Evolutionary conservation across 2,797 vertebrate genomes (phyloP).

Genomic region (Crocidura indochinensis): DNA sequence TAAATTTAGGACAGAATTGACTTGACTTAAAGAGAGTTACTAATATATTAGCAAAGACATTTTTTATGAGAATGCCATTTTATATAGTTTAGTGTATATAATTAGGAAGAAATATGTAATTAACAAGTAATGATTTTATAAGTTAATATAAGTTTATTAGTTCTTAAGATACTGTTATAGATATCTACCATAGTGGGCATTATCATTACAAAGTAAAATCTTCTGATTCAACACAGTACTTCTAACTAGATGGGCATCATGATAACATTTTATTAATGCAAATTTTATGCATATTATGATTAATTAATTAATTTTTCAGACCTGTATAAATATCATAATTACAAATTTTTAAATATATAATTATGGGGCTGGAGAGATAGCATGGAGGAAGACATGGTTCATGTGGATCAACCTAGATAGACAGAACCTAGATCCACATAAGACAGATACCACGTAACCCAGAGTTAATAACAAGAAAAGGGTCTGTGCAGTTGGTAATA

Average conservation of each 20-base stretch:
- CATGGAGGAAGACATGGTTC: neutral
- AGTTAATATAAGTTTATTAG: conserved; percentile 1
- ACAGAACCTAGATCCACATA: neutral
- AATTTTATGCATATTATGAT: neutral
- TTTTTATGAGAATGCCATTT: neutral
- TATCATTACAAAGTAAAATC: neutral
- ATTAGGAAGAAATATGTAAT: neutral
- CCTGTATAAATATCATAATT: conserved; percentile 8
- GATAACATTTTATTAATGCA: conserved; percentile 28
- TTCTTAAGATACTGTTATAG: neutral
- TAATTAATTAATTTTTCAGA: conserved; percentile 1
- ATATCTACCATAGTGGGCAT: too few species aligned
- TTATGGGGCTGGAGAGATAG: too few species aligned
- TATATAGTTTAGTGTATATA: neutral
- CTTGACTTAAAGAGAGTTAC: conserved; percentile 2
- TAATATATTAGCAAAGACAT: neutral
- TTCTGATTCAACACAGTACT: neutral
- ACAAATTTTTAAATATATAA: neutral
- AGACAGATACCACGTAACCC: neutral
- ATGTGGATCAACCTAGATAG: neutral
- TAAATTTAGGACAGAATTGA: conserved; percentile 29
- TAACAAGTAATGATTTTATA: too few species aligned
- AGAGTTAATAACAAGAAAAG: conserved; percentile 17
- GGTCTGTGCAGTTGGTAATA: neutral
- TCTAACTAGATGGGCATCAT: neutral